Evolutionary conservation across 1,140 invertebrate genomes (phyloP).

Genomic region (Drosophila nigrodunni): DNA sequence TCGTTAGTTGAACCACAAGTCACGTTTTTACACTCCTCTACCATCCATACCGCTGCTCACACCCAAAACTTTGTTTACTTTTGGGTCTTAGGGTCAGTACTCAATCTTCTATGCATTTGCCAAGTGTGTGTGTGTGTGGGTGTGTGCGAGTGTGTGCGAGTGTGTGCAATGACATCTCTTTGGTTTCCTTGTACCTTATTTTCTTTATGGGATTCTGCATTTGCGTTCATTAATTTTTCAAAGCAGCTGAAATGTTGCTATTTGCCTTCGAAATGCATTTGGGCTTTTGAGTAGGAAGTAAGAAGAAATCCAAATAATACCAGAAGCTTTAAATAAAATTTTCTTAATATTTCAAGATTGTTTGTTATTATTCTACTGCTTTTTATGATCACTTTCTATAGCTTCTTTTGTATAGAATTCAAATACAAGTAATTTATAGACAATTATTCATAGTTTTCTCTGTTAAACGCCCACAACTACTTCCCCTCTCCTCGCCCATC

Average conservation of each 20-base stretch:
- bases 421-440: no score
- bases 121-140: constrained; percentile 17
- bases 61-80: not conserved
- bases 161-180: constrained; percentile 55
- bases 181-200: constrained; percentile 27
- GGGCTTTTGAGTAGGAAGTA: constrained; percentile 33
- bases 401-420: no score
- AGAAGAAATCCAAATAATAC: constrained; percentile 17
- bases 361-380: not conserved
- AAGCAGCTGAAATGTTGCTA: constrained; percentile 73
- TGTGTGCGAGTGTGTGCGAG: constrained; percentile 59
- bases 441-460: not conserved
- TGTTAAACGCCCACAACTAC: not conserved
- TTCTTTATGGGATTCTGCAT: constrained; percentile 44
- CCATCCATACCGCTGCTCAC: constrained; percentile 26
- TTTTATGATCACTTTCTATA: no score
- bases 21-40: constrained; percentile 38
- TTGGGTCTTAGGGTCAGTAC: constrained; percentile 52
- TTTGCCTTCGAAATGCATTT: constrained; percentile 56
- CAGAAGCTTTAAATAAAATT: not conserved
- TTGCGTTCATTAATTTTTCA: constrained; percentile 79
- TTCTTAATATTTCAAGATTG: not conserved
- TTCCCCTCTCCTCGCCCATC: not conserved
- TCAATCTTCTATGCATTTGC: constrained; percentile 60
- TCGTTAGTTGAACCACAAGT: constrained; percentile 76